These are phyloP conservation scores for Drosophila nigricruria DNA, from an alignment of 2,888 invertebrate genomes.

Conservation along the genomic window DNA sequence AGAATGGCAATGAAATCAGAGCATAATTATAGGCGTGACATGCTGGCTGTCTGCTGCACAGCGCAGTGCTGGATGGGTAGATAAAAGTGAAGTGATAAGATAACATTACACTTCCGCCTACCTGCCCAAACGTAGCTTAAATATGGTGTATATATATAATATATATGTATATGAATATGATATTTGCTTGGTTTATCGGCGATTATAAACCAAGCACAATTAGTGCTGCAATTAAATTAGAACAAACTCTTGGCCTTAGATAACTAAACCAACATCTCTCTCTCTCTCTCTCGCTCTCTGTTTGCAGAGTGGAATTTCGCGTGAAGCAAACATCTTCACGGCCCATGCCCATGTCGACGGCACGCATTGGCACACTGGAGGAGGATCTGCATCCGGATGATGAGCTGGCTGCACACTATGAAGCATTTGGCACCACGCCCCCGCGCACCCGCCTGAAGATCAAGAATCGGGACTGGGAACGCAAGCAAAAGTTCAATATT, in stretches of 20 bases:
- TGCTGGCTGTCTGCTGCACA: constrained; percentile 53
- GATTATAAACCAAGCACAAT: constrained; percentile 46
- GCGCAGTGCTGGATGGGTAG: constrained; percentile 31
- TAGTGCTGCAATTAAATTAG: constrained; percentile 48
- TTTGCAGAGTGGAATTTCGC: constrained; percentile 82
- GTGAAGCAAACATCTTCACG: constrained; percentile 79
- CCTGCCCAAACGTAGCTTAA: constrained; percentile 6
- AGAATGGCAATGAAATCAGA: constrained; percentile 67
- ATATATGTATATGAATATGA: neutral
- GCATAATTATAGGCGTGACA: constrained; percentile 80
- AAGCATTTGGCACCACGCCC: constrained; percentile 91
- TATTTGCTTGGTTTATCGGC: constrained; percentile 44
- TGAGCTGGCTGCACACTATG: constrained; percentile 86
- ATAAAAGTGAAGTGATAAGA: constrained; percentile 54
- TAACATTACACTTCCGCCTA: constrained; percentile 44
- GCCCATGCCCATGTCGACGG: constrained; percentile 57
- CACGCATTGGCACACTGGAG: constrained; percentile 63
- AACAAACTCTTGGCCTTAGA: constrained; percentile 21
- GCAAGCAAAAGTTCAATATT: constrained; percentile 81
- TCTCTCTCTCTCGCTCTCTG: neutral
- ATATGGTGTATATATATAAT: neutral
- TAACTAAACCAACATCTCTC: constrained; percentile 10
- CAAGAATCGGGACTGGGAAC: constrained; percentile 86
- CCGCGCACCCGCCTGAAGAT: constrained; percentile 90
- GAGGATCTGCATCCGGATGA: constrained; percentile 84